A percentile compares a stretch with the other conserved stretches of the same genome.
These are phyloP conservation scores for Gymnothorax reevesii DNA, from an alignment of 2,797 vertebrate genomes.

Conservation along the genomic window DNA sequence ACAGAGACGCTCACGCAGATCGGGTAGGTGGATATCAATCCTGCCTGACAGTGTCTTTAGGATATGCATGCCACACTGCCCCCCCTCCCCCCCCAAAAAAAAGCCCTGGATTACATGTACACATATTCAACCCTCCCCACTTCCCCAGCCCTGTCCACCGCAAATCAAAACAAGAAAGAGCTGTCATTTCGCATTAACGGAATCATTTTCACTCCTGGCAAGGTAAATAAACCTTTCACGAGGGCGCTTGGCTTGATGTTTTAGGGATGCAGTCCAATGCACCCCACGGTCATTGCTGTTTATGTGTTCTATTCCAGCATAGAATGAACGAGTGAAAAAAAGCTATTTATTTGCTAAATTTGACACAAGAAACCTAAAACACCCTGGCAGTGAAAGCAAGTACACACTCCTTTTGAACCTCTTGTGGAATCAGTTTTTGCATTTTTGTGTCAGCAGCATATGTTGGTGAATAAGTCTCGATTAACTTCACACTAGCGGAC, in stretches of 20 bases:
- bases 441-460: too few relatives aligned
- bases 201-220: conserved; percentile 74
- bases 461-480: too few relatives aligned
- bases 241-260: conserved; percentile 65
- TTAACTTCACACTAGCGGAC: too few relatives aligned
- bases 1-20: conserved; percentile 85
- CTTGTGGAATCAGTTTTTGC: too few relatives aligned
- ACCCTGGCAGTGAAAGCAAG: too few relatives aligned
- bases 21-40: conserved; percentile 89
- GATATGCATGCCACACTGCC: conserved; percentile 87
- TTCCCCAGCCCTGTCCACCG: conserved; percentile 33
- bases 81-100: conserved; percentile 37
- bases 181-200: conserved; percentile 79
- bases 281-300: conserved; percentile 8
- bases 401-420: too few relatives aligned
- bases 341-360: too few relatives aligned
- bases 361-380: too few relatives aligned
- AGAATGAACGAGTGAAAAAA: too few relatives aligned
- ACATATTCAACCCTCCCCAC: conserved; percentile 20
- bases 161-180: conserved; percentile 74
- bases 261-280: conserved; percentile 54
- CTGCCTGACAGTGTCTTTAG: conserved; percentile 93
- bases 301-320: neutral
- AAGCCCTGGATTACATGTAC: conserved; percentile 29
- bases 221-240: conserved; percentile 75